A percentile compares a stretch with the other conserved stretches of the same genome.
Evolutionary conservation across 1,140 invertebrate species (phyloP).

Genomic region (Amyelois transitella): DNA sequence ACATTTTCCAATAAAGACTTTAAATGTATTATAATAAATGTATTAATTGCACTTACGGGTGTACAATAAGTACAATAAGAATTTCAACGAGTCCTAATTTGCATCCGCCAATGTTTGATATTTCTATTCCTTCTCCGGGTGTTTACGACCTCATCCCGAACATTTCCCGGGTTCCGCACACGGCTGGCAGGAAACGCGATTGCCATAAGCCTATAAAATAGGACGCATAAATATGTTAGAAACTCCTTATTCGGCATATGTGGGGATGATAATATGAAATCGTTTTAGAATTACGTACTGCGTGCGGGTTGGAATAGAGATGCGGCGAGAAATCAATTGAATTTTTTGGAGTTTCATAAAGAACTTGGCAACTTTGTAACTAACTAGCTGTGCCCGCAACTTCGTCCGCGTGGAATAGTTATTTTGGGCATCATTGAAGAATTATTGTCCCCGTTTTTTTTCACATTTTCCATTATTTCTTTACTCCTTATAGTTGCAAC

Average conservation of each 20-base stretch:
- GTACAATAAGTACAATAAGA: neutral
- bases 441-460: too few species aligned
- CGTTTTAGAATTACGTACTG: neutral
- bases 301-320: too few species aligned
- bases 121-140: neutral
- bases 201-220: conserved; percentile 1
- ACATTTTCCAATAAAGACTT: too few species aligned
- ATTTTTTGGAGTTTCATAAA: too few species aligned
- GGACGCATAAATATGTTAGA: neutral
- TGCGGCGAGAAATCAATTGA: neutral
- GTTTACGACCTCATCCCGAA: neutral
- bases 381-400: too few species aligned
- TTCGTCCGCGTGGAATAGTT: too few species aligned
- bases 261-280: neutral
- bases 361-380: too few species aligned
- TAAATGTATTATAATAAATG: too few species aligned
- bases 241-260: neutral
- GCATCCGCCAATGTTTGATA: neutral
- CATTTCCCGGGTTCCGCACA: neutral
- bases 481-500: too few species aligned
- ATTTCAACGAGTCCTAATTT: neutral
- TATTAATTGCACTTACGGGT: too few species aligned
- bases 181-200: neutral
- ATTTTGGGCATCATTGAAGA: too few species aligned
- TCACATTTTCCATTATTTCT: too few species aligned